Conservation (phyloP, 1,140 invertebrate species). For the Drosophila elegans region DNA sequence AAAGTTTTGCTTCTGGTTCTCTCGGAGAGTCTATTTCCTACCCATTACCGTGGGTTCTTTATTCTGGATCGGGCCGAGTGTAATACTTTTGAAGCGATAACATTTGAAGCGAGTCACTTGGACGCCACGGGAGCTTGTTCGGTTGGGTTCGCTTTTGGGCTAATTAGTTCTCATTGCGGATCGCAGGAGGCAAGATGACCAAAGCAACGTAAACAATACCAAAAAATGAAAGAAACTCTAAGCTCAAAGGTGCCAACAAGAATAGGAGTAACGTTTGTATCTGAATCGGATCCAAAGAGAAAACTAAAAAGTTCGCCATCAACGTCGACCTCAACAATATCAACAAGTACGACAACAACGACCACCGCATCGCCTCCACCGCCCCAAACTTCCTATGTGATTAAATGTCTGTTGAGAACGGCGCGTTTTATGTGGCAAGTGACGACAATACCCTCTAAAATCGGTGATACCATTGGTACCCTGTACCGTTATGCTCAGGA, state of each 20-base stretch:
- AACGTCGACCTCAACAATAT: slow-evolving; percentile 22
- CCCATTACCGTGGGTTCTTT: not conserved
- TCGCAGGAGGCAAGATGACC: slow-evolving; percentile 45
- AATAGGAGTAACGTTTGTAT: slow-evolving; percentile 40
- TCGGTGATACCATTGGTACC: slow-evolving; percentile 81
- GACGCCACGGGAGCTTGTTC: slow-evolving; percentile 7
- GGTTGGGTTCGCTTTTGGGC: slow-evolving; percentile 19
- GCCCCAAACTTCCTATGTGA: slow-evolving; percentile 64
- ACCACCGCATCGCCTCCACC: slow-evolving; percentile 16
- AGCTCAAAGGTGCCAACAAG: slow-evolving; percentile 69
- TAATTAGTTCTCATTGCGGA: slow-evolving; percentile 2
- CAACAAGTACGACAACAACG: slow-evolving; percentile 13
- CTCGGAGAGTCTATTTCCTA: not conserved
- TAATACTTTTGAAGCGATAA: slow-evolving; percentile 8
- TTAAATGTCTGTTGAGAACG: slow-evolving; percentile 82
- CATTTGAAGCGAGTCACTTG: slow-evolving; percentile 20
- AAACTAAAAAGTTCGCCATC: slow-evolving; percentile 25
- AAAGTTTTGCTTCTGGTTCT: not conserved
- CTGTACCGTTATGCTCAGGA: slow-evolving; percentile 83
- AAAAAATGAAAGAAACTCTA: slow-evolving; percentile 78
- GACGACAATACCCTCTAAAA: slow-evolving; percentile 81
- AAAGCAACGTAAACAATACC: slow-evolving; percentile 58
- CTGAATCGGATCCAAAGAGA: slow-evolving; percentile 34
- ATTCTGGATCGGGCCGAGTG: not conserved
- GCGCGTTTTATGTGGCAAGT: slow-evolving; percentile 85